phyloP scores from a whole-genome alignment of 2,797 vertebrate species.

The Iguana delicatissima region DNA sequence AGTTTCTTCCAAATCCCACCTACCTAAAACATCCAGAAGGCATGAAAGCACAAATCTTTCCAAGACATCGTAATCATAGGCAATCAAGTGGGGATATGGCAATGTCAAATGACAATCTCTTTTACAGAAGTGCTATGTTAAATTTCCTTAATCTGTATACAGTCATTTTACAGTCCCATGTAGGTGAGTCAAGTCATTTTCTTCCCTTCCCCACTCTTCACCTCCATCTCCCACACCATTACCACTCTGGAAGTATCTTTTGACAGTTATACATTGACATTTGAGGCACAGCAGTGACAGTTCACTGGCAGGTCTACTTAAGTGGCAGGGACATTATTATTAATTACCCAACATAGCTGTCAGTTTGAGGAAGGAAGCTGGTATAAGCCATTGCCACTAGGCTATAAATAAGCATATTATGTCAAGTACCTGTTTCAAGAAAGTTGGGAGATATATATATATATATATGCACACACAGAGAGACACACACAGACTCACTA shows the following conservation, averaged over 20 bases:
- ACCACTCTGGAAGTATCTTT: conserved; percentile 43
- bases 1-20: background rate
- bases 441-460: too few relatives aligned
- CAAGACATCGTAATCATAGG: conserved; percentile 28
- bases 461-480: too few relatives aligned
- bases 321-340: background rate
- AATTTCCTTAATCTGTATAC: conserved; percentile 69
- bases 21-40: background rate
- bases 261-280: background rate
- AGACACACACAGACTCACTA: too few relatives aligned
- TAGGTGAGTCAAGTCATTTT: conserved; percentile 41
- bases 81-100: conserved; percentile 70
- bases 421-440: background rate
- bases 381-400: conserved; percentile 6
- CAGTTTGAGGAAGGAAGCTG: background rate
- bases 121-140: conserved; percentile 69
- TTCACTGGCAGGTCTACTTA: conserved; percentile 48
- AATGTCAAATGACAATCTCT: conserved; percentile 69
- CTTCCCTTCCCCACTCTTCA: fast-evolving
- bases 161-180: conserved; percentile 67
- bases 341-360: conserved; percentile 26
- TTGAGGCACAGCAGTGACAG: conserved; percentile 34
- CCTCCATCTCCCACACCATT: fast-evolving
- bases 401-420: conserved; percentile 28
- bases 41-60: background rate